A percentile compares a stretch with the other conserved stretches of the same genome.
phyloP scores from a whole-genome alignment of 2,797 vertebrate species.

The Botia almorhae region DNA sequence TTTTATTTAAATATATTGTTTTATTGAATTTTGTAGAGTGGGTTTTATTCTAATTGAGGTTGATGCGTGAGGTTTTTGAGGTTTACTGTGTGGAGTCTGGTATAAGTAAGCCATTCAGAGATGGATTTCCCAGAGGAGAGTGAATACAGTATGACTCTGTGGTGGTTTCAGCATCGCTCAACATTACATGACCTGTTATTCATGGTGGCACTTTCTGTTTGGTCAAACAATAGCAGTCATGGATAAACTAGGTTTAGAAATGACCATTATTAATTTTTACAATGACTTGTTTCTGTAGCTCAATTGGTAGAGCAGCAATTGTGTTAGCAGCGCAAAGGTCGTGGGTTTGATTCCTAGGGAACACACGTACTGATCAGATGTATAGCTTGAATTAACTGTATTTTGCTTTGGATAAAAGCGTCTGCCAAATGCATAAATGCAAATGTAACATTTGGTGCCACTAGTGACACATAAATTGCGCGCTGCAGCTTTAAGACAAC shows the following conservation, averaged over 20 bases:
- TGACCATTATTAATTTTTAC: background rate
- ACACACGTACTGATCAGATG: too few relatives aligned
- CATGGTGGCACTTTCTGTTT: slow-evolving; percentile 9
- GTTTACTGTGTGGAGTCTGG: background rate
- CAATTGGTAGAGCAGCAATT: too few relatives aligned
- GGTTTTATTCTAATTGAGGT: background rate
- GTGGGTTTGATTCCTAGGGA: too few relatives aligned
- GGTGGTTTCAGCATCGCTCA: too few relatives aligned
- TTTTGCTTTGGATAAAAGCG: too few relatives aligned
- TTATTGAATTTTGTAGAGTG: background rate
- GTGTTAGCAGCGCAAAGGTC: too few relatives aligned
- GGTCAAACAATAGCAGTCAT: slow-evolving; percentile 9
- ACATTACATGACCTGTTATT: background rate
- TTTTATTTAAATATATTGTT: background rate
- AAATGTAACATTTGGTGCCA: background rate
- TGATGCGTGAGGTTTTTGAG: too few relatives aligned
- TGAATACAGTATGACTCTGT: background rate
- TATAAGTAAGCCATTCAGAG: too few relatives aligned
- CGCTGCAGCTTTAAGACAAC: background rate
- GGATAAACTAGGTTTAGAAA: background rate
- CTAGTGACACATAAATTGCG: slow-evolving; percentile 18
- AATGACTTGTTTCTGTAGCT: background rate
- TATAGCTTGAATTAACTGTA: too few relatives aligned
- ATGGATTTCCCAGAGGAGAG: too few relatives aligned
- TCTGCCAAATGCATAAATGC: too few relatives aligned